These are phyloP conservation scores for Drosophila putrida DNA, from an alignment of 2,888 invertebrate species.

Conservation along the genomic window DNA sequence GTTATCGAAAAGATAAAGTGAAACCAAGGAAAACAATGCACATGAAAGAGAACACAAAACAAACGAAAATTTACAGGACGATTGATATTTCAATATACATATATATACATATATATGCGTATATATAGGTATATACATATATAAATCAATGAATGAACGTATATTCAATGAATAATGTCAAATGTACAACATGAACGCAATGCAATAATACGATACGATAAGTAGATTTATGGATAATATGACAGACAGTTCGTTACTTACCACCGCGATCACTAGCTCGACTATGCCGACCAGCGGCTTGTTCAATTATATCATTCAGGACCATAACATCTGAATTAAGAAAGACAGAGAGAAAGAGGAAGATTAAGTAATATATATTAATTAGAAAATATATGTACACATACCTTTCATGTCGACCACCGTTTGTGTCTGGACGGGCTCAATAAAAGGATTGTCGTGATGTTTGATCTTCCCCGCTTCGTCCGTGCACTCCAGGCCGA, in stretches of 20 bases:
- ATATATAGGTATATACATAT: conserved; percentile 20
- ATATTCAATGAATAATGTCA: conserved; percentile 47
- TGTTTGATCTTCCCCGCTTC: conserved; percentile 94
- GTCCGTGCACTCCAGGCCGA: conserved; percentile 92
- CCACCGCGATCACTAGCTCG: conserved; percentile 93
- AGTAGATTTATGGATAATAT: conserved; percentile 29
- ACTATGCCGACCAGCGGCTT: conserved; percentile 95
- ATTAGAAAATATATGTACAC: neutral
- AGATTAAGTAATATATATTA: neutral
- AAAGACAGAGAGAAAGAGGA: conserved; percentile 51
- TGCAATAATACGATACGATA: conserved; percentile 49
- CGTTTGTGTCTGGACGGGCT: conserved; percentile 93
- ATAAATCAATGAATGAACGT: conserved; percentile 10
- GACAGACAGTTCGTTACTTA: conserved; percentile 86
- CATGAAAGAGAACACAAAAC: conserved; percentile 60
- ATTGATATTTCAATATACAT: conserved; percentile 49
- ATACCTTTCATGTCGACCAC: conserved; percentile 96
- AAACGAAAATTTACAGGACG: conserved; percentile 56
- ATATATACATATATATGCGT: conserved; percentile 12
- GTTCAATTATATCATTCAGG: conserved; percentile 97
- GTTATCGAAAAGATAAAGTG: conserved; percentile 31
- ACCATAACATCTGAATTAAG: conserved; percentile 95
- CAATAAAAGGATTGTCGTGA: conserved; percentile 96
- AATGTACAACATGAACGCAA: conserved; percentile 67
- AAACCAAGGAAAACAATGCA: conserved; percentile 52